Evolutionary conservation across 2,797 vertebrate genomes (phyloP).

Genomic region (Lepidocolaptes lacrymiger): DNA sequence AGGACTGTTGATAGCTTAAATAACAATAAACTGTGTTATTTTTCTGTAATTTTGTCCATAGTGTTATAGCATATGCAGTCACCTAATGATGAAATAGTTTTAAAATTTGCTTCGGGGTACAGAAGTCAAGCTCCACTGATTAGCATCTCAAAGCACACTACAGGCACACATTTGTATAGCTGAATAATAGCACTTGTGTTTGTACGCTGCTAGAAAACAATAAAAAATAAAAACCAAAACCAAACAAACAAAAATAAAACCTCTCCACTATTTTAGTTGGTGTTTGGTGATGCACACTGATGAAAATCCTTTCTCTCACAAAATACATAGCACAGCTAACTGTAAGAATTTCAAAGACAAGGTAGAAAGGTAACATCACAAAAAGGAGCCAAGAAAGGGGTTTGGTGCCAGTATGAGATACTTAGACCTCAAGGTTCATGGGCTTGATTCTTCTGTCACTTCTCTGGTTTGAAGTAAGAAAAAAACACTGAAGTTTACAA

Average conservation of each 20-base stretch:
- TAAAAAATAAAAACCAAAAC: not conserved
- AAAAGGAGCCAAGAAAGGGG: not conserved
- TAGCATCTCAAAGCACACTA: conserved; percentile 66
- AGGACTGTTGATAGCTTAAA: not conserved
- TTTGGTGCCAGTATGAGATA: not conserved
- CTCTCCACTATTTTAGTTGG: not conserved
- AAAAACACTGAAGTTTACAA: not conserved
- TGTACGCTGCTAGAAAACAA: not conserved
- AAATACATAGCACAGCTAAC: not conserved
- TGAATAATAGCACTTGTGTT: conserved; percentile 31
- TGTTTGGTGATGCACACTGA: not conserved
- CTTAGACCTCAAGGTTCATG: not conserved
- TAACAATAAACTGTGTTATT: conserved; percentile 16
- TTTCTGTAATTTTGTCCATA: conserved; percentile 21
- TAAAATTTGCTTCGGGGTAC: conserved; percentile 70
- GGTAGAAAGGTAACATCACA: not conserved
- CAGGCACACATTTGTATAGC: conserved; percentile 41
- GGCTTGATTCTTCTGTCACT: not conserved
- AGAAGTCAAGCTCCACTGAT: conserved; percentile 80
- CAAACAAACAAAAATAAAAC: not conserved
- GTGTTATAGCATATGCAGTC: conserved; percentile 22
- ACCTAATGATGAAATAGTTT: conserved; percentile 55
- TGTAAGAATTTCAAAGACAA: not conserved
- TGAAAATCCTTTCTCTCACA: not conserved
- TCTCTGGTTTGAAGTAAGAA: not conserved